Percentiles rank a stretch among this genome's conserved stretches.
Conservation (phyloP, 1,140 invertebrate genomes). For the Chelonus insularis region DNA sequence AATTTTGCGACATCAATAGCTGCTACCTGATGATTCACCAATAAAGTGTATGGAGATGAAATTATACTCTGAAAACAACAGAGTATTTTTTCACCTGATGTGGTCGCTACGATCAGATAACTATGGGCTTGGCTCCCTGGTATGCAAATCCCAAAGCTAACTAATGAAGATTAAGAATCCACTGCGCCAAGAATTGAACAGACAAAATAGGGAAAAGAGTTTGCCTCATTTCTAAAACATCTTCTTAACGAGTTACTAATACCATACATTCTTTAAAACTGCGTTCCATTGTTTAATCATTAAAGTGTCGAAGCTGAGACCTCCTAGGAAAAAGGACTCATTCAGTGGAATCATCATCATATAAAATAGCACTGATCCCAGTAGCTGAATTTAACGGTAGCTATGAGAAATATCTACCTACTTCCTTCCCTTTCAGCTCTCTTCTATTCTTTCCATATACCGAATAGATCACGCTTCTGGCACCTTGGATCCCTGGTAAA, state of each 20-base stretch:
- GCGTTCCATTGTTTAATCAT: conserved; percentile 24
- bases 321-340: conserved; percentile 31
- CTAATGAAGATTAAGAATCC: conserved; percentile 40
- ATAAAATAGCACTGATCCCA: no score
- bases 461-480: background rate
- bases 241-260: conserved; percentile 33
- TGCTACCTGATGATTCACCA: background rate
- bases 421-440: background rate
- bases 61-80: conserved; percentile 2
- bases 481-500: background rate
- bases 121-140: conserved; percentile 20
- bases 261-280: conserved; percentile 30
- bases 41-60: background rate
- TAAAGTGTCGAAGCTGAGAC: conserved; percentile 22
- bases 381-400: conserved; percentile 19
- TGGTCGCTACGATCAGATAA: conserved; percentile 35
- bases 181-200: conserved; percentile 23
- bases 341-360: conserved; percentile 23
- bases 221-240: conserved; percentile 32
- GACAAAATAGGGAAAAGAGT: conserved; percentile 18
- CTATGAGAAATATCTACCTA: conserved; percentile 4
- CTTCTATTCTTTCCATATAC: background rate
- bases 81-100: conserved; percentile 37
- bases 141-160: conserved; percentile 36
- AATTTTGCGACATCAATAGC: conserved; percentile 4